A percentile compares a stretch with the other conserved stretches of the same genome.
Evolutionary conservation across 2,888 invertebrate genomes (phyloP).

Genomic region (Pharmacophagus antenor): DNA sequence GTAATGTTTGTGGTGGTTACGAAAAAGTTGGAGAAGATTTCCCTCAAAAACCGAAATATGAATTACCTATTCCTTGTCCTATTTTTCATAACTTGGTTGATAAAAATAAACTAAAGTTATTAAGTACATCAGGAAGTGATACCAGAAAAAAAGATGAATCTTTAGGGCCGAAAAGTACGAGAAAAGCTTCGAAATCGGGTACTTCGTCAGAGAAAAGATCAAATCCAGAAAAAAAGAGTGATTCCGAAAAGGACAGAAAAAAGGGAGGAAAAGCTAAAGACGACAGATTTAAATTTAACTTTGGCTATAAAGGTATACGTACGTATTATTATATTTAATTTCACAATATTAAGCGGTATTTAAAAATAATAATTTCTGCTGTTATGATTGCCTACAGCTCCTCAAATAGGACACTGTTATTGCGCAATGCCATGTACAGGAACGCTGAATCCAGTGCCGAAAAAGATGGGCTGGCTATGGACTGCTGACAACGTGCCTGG

Average conservation of each 20-base stretch:
- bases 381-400: conserved; percentile 51
- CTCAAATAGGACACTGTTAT: conserved; percentile 68
- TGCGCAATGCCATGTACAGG: conserved; percentile 62
- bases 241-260: conserved; percentile 58
- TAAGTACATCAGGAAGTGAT: conserved; percentile 58
- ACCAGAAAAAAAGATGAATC: conserved; percentile 47
- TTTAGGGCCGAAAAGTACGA: conserved; percentile 39
- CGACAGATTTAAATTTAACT: conserved; percentile 69
- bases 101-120: conserved; percentile 52
- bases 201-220: conserved; percentile 37
- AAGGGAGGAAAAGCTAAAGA: conserved; percentile 57
- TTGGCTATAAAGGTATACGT: conserved; percentile 76
- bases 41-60: conserved; percentile 36
- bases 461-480: conserved; percentile 76
- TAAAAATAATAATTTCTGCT: neutral
- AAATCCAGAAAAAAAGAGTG: conserved; percentile 43
- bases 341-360: neutral
- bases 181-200: conserved; percentile 41
- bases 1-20: conserved; percentile 64
- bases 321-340: conserved; percentile 49
- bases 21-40: conserved; percentile 60
- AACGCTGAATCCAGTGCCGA: conserved; percentile 59
- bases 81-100: conserved; percentile 61
- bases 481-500: conserved; percentile 66
- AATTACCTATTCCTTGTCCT: conserved; percentile 64